phyloP scores from a whole-genome alignment of 2,888 invertebrate genomes.

The Himalopsyche kuldschensis region DNA sequence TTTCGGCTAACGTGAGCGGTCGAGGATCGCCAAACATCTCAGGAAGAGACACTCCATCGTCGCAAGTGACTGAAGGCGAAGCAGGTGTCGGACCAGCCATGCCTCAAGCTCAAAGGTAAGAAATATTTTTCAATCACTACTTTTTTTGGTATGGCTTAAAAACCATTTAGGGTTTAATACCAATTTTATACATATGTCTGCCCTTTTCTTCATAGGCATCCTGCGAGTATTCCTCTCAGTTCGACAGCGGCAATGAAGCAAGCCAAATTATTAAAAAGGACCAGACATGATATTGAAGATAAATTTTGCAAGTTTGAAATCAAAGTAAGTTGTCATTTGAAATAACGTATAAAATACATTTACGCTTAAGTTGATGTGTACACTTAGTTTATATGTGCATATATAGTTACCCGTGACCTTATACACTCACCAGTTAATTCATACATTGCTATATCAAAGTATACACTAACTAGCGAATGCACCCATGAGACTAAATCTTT shows the following conservation, averaged over 20 bases:
- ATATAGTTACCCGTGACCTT: too few relatives aligned
- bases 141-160: too few relatives aligned
- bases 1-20: conserved; percentile 89
- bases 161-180: too few relatives aligned
- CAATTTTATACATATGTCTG: too few relatives aligned
- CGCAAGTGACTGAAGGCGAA: conserved; percentile 84
- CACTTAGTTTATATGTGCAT: background rate
- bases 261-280: conserved; percentile 73
- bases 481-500: too few relatives aligned
- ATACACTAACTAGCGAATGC: too few relatives aligned
- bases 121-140: conserved; percentile 6
- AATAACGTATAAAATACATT: too few relatives aligned
- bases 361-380: too few relatives aligned
- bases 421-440: too few relatives aligned
- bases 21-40: conserved; percentile 95
- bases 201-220: conserved; percentile 43
- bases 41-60: conserved; percentile 94
- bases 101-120: conserved; percentile 55
- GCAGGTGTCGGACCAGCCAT: conserved; percentile 57
- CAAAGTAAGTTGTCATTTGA: conserved; percentile 53
- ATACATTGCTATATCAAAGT: too few relatives aligned
- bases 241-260: conserved; percentile 50
- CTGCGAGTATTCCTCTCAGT: conserved; percentile 49
- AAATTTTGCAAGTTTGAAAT: conserved; percentile 99
- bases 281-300: conserved; percentile 94